These are phyloP conservation scores for Conopomorpha cramerella DNA, from an alignment of 1,140 invertebrate species.

Conservation along the genomic window DNA sequence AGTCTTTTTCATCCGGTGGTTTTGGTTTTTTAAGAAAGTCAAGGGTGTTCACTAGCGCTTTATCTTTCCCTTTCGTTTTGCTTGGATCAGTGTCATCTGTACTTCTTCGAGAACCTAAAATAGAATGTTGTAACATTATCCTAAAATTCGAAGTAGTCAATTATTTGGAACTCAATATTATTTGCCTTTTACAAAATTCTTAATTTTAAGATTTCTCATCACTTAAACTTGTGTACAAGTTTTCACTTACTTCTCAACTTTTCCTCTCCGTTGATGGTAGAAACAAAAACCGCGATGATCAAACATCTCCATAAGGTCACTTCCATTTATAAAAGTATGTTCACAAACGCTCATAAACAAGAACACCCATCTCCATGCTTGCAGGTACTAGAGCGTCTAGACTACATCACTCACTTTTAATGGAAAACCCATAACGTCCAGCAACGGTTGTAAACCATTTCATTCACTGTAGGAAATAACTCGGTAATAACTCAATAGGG, in stretches of 20 bases:
- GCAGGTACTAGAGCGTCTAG: too few relatives aligned
- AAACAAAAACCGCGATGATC: conserved; percentile 20
- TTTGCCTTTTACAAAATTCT: conserved; percentile 17
- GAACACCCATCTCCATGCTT: too few relatives aligned
- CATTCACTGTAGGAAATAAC: too few relatives aligned
- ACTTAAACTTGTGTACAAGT: background rate
- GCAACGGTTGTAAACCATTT: too few relatives aligned
- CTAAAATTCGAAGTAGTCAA: background rate
- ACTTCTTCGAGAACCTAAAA: conserved; percentile 1
- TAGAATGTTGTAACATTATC: background rate
- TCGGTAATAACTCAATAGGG: too few relatives aligned
- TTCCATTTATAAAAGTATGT: conserved; percentile 46
- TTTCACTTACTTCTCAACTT: conserved; percentile 29
- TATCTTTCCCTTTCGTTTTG: background rate
- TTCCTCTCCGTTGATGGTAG: conserved; percentile 23
- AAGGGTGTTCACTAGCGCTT: conserved; percentile 20
- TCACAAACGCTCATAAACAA: conserved; percentile 22
- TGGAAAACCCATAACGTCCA: too few relatives aligned
- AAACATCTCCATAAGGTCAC: conserved; percentile 38
- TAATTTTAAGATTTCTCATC: background rate
- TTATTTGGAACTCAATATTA: background rate
- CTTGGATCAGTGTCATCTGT: too few relatives aligned
- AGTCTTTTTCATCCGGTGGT: conserved; percentile 32
- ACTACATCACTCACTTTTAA: too few relatives aligned
- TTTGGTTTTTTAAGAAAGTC: conserved; percentile 20